A percentile compares a stretch with the other conserved stretches of the same genome.
Evolutionary conservation across 2,888 invertebrate species (phyloP).

Genomic region (Melieria crassipennis): DNA sequence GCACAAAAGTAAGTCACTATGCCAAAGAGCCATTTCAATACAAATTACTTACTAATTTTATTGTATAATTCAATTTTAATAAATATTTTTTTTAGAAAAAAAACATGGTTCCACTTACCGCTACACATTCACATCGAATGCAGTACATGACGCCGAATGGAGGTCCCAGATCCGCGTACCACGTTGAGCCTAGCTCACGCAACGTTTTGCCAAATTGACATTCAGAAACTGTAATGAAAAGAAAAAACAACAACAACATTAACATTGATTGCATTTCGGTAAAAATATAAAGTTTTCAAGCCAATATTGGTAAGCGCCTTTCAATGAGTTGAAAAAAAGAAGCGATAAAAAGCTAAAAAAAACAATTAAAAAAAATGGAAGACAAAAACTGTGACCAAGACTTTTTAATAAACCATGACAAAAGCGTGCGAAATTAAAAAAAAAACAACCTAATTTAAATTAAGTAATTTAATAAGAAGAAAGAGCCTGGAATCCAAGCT

Average conservation of each 20-base stretch:
- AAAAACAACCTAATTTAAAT: too few relatives aligned
- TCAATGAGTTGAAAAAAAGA: too few relatives aligned
- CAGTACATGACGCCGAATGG: slow-evolving; percentile 95
- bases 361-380: background rate
- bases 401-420: too few relatives aligned
- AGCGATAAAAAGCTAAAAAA: background rate
- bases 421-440: too few relatives aligned
- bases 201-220: slow-evolving; percentile 90
- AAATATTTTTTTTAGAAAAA: background rate
- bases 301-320: background rate
- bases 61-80: background rate
- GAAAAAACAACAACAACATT: slow-evolving; percentile 4
- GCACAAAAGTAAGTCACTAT: too few relatives aligned
- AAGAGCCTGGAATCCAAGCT: too few relatives aligned
- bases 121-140: slow-evolving; percentile 93
- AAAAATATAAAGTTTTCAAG: background rate
- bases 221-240: slow-evolving; percentile 75
- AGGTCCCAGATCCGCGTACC: slow-evolving; percentile 92
- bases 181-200: slow-evolving; percentile 87
- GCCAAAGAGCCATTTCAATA: too few relatives aligned
- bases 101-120: slow-evolving; percentile 75
- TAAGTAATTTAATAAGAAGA: too few relatives aligned
- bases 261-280: background rate
- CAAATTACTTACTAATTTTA: background rate
- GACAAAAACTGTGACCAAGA: background rate